A percentile compares a stretch with the other conserved stretches of the same genome.
These are phyloP conservation scores for Poecilia gillii DNA, from an alignment of 2,797 vertebrate species.

Conservation along the genomic window DNA sequence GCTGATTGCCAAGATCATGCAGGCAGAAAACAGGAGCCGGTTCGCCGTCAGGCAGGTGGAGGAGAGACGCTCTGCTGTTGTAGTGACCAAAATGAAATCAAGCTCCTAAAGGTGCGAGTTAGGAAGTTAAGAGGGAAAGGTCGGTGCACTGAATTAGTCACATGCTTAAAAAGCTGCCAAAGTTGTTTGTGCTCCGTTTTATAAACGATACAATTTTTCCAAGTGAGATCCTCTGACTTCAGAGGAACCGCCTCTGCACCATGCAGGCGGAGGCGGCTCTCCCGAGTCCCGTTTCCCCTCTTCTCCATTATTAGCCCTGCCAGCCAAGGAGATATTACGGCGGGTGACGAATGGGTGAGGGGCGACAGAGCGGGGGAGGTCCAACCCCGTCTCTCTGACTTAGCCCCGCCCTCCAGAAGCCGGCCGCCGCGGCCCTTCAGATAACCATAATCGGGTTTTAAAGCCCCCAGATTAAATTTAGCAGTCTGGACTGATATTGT, in stretches of 20 bases:
- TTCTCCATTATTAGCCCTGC: slow-evolving; percentile 77
- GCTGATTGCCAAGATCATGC: slow-evolving; percentile 55
- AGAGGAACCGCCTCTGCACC: slow-evolving; percentile 65
- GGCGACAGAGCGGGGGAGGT: slow-evolving; percentile 68
- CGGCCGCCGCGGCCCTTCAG: slow-evolving; percentile 51
- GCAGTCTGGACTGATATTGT: slow-evolving; percentile 77
- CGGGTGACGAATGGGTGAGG: slow-evolving; percentile 71
- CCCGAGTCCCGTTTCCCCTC: slow-evolving; percentile 64
- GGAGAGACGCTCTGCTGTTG: background rate
- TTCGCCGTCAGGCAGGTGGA: slow-evolving; percentile 18
- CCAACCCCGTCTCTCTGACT: slow-evolving; percentile 15
- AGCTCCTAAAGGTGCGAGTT: slow-evolving; percentile 28
- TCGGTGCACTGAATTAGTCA: slow-evolving; percentile 52
- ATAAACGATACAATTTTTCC: slow-evolving; percentile 59
- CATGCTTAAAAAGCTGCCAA: slow-evolving; percentile 62
- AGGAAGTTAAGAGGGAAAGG: background rate
- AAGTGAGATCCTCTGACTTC: slow-evolving; percentile 49
- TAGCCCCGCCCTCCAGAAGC: background rate
- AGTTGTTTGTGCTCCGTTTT: slow-evolving; percentile 29
- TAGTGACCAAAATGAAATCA: slow-evolving; percentile 45
- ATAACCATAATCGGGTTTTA: slow-evolving; percentile 80
- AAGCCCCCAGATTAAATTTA: slow-evolving; percentile 78
- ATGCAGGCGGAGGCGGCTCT: slow-evolving; percentile 66
- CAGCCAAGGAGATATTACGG: slow-evolving; percentile 75
- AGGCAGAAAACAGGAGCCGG: slow-evolving; percentile 43